Base-by-base conservation (phyloP, 2,888 invertebrate species). In the Amiota communis region DNA sequence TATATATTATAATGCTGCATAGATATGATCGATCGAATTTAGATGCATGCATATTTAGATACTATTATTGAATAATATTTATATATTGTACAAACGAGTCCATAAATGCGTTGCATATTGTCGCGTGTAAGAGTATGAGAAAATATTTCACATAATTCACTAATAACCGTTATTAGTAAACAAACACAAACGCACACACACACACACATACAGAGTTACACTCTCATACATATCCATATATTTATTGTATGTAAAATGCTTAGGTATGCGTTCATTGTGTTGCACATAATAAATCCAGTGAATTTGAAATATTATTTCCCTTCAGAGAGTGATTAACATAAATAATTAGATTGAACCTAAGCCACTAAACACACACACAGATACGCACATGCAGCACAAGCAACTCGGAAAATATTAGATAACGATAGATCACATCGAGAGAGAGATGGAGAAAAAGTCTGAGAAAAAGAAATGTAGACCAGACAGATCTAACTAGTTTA, bases 301-400 rank as follows among this genome's bases (percentile, higher is more conserved):
- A 61, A 77, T 82, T 82, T 85, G 86, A 83, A 80, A 79, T 81
- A 84, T 84, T 65, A 75, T 74, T 72, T 67, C 78, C 78, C 85
- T 80, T 79, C 73, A 78, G 84, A 80, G 86, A 81, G 82, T 85
- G 85, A 86, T 83, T 83, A 83, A 83, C 83, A 85, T 84, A 85
- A 83, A 86, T 83, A 86, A 83, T 83, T 86, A 83, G 79, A 77
- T 84, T 81, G 73, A 65, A 75, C 75, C 73, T 77, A 79, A 82
- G 76, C 76, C 79, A 74, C 65, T 65, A 65, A 65, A 65, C 65
- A 36, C 36, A 23, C 23, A 36, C 36, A 36, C 49, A 65, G 49
- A 49, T 49, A 49, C 20, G 49, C 61, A 61, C 36, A 61, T 13
- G 20, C 59, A 17, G 59, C 15, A 11, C 1, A 6, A 15, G 59